A percentile compares a stretch with the other conserved stretches of the same genome.
Conservation (phyloP, 2,797 vertebrate genomes). For the Taenioides sp. region DNA sequence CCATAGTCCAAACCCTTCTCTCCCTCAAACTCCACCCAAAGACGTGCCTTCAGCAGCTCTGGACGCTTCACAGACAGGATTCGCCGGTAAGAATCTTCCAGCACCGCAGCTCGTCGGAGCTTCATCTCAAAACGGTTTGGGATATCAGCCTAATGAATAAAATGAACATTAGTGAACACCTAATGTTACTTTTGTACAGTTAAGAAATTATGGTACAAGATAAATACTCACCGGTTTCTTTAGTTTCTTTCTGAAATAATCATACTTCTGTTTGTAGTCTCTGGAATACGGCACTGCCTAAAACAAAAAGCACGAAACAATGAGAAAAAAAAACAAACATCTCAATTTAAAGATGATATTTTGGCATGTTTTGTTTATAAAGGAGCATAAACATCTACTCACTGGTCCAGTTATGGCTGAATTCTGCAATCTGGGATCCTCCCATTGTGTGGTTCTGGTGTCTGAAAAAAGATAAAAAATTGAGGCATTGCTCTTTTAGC, state of each 20-base stretch:
- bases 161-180: neutral
- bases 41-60: slow-evolving; percentile 91
- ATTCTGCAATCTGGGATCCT: slow-evolving; percentile 92
- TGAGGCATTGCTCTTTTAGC: neutral
- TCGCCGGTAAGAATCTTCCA: slow-evolving; percentile 94
- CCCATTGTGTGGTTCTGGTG: slow-evolving; percentile 95
- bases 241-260: slow-evolving; percentile 95
- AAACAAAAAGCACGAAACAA: slow-evolving; percentile 4
- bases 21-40: slow-evolving; percentile 96
- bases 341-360: neutral
- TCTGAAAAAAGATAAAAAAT: slow-evolving; percentile 69
- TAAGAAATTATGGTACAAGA: neutral
- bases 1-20: slow-evolving; percentile 97
- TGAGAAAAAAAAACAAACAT: too few relatives aligned
- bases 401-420: slow-evolving; percentile 94
- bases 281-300: slow-evolving; percentile 98
- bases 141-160: slow-evolving; percentile 83
- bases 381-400: slow-evolving; percentile 39
- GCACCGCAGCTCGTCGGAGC: slow-evolving; percentile 83
- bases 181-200: neutral
- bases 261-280: slow-evolving; percentile 98
- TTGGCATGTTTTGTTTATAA: slow-evolving; percentile 1
- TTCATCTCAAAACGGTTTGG: slow-evolving; percentile 97
- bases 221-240: slow-evolving; percentile 88
- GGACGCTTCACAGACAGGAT: slow-evolving; percentile 89